Base-by-base conservation (phyloP, 2,797 vertebrate species). In the Danio albolineatus region DNA sequence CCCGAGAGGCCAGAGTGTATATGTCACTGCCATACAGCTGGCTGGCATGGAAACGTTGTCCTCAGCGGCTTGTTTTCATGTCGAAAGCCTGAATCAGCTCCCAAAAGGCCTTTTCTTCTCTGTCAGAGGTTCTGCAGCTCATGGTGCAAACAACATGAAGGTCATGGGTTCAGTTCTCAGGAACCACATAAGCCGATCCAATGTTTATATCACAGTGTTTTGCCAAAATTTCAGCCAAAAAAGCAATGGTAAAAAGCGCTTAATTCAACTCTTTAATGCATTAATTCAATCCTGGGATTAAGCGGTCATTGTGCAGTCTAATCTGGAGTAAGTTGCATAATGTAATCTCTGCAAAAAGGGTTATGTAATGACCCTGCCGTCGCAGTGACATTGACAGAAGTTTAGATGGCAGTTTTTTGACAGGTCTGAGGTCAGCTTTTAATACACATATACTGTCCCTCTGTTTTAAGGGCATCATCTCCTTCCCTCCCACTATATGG, bases 241-340 rank as follows among this genome's bases (percentile, higher is more conserved):
- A 49, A 10, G 7, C 36, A 77, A 43, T 21, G 39, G 13, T 19
- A 19, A 76, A 72, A 72, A 62, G 59, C 0, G 28, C 60, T 5
- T 46, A 49, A 28, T 46, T 46, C 19, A 9, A 9, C 43, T 17
- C n/a, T 67, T 57, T 19, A 59, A 17, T 49, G 36, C 28, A 43
- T 76, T 77, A 57, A 83, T 82, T 75, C 3, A 71, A 87, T 70
- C 82, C 79, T 81, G 73, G 76, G 89, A 90, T 92, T 91, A 90
- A 83, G 10, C 72, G 16, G 41, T 46, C 49, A 79, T 54, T 46
- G 66, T 86, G 59, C 19, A 70, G 84, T 79, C 73, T 89, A 89
- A 91, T 91, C 91, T 84, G 80, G 83, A 70, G 88, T 85, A 73
- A 6, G 28, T 90, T 90, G 87, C 85, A 54, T 91, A 91, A 92